A percentile compares a stretch with the other conserved stretches of the same genome.
Conservation (phyloP, 2,797 vertebrate genomes). For the Urosaurus nigricauda region DNA sequence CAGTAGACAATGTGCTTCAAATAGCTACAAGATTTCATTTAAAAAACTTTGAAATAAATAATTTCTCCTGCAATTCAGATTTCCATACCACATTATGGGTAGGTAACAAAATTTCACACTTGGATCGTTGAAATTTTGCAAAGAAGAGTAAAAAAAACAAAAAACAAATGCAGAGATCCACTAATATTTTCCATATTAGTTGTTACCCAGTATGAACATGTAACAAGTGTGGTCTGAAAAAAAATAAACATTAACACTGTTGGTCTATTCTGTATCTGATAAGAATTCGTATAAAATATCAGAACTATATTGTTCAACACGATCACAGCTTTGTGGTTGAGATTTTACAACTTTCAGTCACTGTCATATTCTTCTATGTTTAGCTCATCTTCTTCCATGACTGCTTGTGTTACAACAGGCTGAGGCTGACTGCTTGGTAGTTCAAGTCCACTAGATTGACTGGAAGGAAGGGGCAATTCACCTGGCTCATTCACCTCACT, state of each 20-base stretch:
- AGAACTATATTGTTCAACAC: constrained; percentile 1
- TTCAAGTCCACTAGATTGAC: constrained; percentile 79
- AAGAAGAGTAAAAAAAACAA: not conserved
- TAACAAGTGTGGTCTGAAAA: not conserved
- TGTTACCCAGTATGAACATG: not conserved
- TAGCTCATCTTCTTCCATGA: constrained; percentile 85
- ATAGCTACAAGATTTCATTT: constrained; percentile 52
- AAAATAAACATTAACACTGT: not conserved
- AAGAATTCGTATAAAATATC: constrained; percentile 26
- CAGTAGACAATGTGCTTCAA: accelerated
- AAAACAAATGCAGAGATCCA: not conserved
- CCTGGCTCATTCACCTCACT: constrained; percentile 17
- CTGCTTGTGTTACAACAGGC: constrained; percentile 75
- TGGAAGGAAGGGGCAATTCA: constrained; percentile 64
- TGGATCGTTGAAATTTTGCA: not conserved
- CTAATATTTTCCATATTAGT: accelerated
- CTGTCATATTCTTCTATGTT: constrained; percentile 92
- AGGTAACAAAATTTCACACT: not conserved
- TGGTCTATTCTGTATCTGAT: accelerated
- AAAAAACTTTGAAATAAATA: constrained; percentile 56
- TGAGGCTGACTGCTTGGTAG: constrained; percentile 88
- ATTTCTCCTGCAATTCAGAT: not conserved
- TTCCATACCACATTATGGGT: constrained; percentile 33
- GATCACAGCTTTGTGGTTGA: not conserved
- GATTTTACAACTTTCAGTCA: constrained; percentile 74